Conservation (phyloP, 2,113 vertebrate species). For the Ailurus styani region DNA sequence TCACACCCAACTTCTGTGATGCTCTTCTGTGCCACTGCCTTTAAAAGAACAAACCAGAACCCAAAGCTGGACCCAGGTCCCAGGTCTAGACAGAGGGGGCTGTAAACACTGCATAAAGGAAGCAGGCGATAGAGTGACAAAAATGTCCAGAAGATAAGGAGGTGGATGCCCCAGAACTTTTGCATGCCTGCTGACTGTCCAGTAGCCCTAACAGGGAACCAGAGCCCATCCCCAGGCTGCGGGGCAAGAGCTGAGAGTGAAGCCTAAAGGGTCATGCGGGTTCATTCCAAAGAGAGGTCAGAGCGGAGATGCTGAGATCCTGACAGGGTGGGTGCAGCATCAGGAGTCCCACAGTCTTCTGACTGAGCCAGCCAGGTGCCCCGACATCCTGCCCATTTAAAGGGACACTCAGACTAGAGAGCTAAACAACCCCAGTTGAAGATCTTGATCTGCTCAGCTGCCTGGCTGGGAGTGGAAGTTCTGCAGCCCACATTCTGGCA, state of each 20-base stretch:
- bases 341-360: not conserved
- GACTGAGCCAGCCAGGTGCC: not conserved
- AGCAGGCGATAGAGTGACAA: not conserved
- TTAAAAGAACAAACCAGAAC: slow-evolving; percentile 45
- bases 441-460: not conserved
- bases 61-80: not conserved
- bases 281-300: not conserved
- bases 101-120: not conserved
- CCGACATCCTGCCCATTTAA: not conserved
- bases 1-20: slow-evolving; percentile 51
- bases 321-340: not conserved
- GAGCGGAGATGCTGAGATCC: not conserved
- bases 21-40: slow-evolving; percentile 35
- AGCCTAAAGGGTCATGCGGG: not conserved
- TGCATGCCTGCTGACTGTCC: not conserved
- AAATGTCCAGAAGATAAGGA: not conserved
- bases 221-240: not conserved
- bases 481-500: not conserved
- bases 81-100: not conserved
- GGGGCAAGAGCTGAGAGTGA: not conserved
- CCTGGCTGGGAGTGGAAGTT: not conserved
- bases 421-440: not conserved
- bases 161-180: not conserved
- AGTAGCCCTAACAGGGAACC: not conserved
- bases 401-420: not conserved